phyloP scores from a whole-genome alignment of 1,140 invertebrate genomes.

The Episyrphus balteatus region DNA sequence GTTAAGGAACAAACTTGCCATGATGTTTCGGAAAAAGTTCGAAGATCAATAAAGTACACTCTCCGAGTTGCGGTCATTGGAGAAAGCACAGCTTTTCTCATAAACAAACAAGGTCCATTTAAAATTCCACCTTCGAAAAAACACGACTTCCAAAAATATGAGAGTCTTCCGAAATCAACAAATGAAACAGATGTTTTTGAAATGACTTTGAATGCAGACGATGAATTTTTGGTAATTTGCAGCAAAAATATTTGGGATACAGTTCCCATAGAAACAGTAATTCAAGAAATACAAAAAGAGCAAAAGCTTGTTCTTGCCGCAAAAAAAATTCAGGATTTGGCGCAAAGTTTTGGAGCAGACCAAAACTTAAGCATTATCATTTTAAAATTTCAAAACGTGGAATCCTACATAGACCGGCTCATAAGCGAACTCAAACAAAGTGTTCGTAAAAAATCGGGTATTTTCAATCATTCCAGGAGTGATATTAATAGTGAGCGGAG shows the following conservation, averaged over 20 bases:
- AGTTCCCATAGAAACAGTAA: conserved; percentile 59
- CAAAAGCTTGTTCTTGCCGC: conserved; percentile 65
- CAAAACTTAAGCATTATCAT: conserved; percentile 71
- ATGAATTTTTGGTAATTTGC: conserved; percentile 69
- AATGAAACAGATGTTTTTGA: too few relatives aligned
- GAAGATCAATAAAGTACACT: conserved; percentile 41
- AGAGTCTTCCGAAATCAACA: conserved; percentile 47
- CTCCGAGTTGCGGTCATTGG: conserved; percentile 61
- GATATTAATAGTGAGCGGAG: conserved; percentile 49
- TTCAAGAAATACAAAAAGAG: conserved; percentile 60
- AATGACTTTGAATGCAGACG: conserved; percentile 35
- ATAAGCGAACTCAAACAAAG: conserved; percentile 65
- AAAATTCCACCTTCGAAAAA: conserved; percentile 37
- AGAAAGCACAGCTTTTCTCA: conserved; percentile 57
- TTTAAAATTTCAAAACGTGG: conserved; percentile 51
- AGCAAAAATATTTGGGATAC: conserved; percentile 70
- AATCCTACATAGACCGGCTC: conserved; percentile 57
- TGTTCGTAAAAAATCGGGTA: conserved; percentile 41
- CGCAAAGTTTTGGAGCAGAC: conserved; percentile 69
- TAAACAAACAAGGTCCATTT: conserved; percentile 49
- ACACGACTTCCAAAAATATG: conserved; percentile 41
- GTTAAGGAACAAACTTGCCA: conserved; percentile 42
- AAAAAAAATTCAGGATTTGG: conserved; percentile 67
- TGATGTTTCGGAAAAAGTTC: conserved; percentile 23
- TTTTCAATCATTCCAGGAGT: conserved; percentile 24